phyloP scores from a whole-genome alignment of 1,140 invertebrate genomes.

The Dufourea novaeangliae region DNA sequence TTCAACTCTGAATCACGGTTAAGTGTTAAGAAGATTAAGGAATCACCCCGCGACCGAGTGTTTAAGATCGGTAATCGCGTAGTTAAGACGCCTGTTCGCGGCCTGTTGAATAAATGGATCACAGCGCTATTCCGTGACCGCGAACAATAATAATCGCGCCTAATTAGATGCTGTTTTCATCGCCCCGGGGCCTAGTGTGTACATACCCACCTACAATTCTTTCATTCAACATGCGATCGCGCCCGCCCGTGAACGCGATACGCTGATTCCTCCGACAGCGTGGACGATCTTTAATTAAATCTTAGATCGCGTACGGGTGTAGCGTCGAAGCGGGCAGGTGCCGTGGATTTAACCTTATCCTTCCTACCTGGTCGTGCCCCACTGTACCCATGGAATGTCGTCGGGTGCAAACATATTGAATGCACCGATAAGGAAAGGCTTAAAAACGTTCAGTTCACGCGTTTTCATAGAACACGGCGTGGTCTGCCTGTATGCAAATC shows the following conservation, averaged over 20 bases:
- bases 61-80: conserved; percentile 3
- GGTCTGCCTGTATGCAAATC: conserved; percentile 4
- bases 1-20: no score
- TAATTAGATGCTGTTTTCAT: conserved; percentile 37
- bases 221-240: neutral
- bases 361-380: neutral
- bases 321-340: neutral
- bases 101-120: conserved; percentile 15
- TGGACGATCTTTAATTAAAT: conserved; percentile 26
- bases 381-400: conserved; percentile 6
- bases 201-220: neutral
- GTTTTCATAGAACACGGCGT: neutral
- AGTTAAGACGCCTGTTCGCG: conserved; percentile 6
- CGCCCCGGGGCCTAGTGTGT: neutral
- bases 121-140: conserved; percentile 28
- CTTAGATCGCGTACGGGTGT: neutral
- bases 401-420: conserved; percentile 33
- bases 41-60: neutral
- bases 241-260: neutral
- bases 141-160: conserved; percentile 33
- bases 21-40: no score
- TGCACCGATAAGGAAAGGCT: conserved; percentile 17
- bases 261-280: neutral
- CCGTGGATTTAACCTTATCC: neutral
- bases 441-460: conserved; percentile 7